Percentiles rank a stretch among this genome's conserved stretches.
phyloP scores from a whole-genome alignment of 1,140 invertebrate species.

The Riptortus pedestris region DNA sequence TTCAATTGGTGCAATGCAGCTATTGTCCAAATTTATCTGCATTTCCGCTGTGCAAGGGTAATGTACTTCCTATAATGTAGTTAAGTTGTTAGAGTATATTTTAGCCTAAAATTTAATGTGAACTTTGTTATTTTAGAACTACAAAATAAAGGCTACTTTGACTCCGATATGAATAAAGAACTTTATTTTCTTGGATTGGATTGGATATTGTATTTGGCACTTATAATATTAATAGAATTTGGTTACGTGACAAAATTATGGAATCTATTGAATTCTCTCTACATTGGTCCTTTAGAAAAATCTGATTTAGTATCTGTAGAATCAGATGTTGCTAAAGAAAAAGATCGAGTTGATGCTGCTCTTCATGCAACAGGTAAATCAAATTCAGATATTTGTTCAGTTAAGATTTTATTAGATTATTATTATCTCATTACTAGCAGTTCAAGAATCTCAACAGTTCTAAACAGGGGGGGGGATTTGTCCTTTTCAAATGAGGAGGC shows the following conservation, averaged over 20 bases:
- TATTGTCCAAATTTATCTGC: too few species aligned
- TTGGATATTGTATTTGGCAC: constrained; percentile 20
- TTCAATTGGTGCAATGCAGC: too few species aligned
- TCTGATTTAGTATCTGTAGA: constrained; percentile 16
- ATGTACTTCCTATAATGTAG: too few species aligned
- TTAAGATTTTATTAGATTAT: too few species aligned
- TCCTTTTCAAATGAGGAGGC: too few species aligned
- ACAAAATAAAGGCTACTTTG: background rate
- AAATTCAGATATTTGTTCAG: too few species aligned
- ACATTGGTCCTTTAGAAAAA: constrained; percentile 14
- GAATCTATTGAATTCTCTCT: constrained; percentile 9
- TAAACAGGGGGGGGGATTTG: too few species aligned
- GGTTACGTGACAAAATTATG: constrained; percentile 10
- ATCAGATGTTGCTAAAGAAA: constrained; percentile 24
- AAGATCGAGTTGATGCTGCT: constrained; percentile 24
- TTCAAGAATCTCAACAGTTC: too few species aligned
- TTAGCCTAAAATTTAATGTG: too few species aligned
- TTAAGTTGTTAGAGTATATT: too few species aligned
- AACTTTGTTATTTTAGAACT: background rate
- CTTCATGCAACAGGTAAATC: background rate
- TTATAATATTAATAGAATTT: constrained; percentile 29
- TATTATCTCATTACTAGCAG: too few species aligned
- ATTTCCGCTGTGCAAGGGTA: too few species aligned
- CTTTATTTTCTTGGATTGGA: constrained; percentile 22
- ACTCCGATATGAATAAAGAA: background rate